Evolutionary conservation across 2,113 vertebrate genomes (phyloP), one percentile per base, ranked within the genome.

Genomic region (Barnardius zonarius): DNA sequence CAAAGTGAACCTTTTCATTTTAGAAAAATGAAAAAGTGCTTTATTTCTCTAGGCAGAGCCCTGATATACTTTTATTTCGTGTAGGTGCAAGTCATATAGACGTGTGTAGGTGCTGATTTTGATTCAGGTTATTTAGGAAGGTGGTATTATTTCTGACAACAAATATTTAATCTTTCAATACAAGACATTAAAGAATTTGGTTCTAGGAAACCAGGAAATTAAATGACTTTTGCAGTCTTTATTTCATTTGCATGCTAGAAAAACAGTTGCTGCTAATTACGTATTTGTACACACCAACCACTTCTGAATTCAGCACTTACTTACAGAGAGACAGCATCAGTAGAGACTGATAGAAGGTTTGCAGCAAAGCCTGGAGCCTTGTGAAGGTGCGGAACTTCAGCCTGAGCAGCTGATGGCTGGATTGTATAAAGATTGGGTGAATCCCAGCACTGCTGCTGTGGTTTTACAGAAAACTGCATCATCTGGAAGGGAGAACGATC

Each of bases 121-220:
- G 52, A 90, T 93, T 86, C 80, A 82, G n/a, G 12, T 95, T 92
- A 83, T 94, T 96, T 96, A 48, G 79, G 25, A 88, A 74, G 90
- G 74, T 79, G 73, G 76, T 72, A 79, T 86, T 93, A 91, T 91
- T 95, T 96, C 88, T 83, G 86, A 73, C 80, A 95, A 92, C 66
- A 96, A 95, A 92, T 82, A 90, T 54, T 82, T 81, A 33, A 88
- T 83, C 77, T 94, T 95, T 96, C 93, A 91, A 82, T 95, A 85
- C 63, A 95, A 94, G 59, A 27, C 20, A 48, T 91, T 69, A 73
- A 74, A 69, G 52, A 44, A 79, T 61, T 92, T 91, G 51, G 1
- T 73, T 92, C 67, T 82, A 17, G 74, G 57, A 86, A 76, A 57
- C 11, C 9, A 48, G 67, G 48, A 89, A 72, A 84, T 61, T 33